Evolutionary conservation across 2,113 vertebrate species (phyloP).

Genomic region (Scomber colias): DNA sequence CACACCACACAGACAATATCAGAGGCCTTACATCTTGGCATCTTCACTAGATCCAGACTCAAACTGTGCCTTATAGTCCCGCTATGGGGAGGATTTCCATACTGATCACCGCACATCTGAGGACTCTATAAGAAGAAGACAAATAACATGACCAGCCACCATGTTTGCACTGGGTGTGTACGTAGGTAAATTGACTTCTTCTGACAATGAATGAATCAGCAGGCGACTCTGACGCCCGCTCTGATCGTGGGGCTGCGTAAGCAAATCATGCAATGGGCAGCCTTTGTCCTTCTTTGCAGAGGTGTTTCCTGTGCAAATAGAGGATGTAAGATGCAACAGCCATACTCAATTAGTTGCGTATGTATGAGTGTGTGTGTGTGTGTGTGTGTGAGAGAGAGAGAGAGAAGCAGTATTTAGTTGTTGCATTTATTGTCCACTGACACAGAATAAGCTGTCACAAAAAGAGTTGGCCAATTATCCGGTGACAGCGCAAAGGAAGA

Average conservation of each 20-base stretch:
- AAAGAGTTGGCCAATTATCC: constrained; percentile 6
- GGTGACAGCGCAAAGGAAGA: constrained; percentile 18
- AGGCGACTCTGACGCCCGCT: neutral
- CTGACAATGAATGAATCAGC: constrained; percentile 37
- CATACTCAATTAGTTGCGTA: constrained; percentile 13
- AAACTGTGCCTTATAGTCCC: neutral
- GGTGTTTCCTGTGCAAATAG: constrained; percentile 68
- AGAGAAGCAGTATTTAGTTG: constrained; percentile 1
- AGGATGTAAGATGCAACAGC: constrained; percentile 51
- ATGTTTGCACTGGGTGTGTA: constrained; percentile 42
- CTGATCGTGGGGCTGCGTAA: constrained; percentile 13
- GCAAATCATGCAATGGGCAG: constrained; percentile 29
- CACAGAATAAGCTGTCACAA: constrained; percentile 40
- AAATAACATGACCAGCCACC: neutral
- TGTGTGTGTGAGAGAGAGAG: constrained; percentile 1
- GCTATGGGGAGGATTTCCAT: neutral
- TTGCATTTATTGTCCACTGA: constrained; percentile 38
- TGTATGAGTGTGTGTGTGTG: constrained; percentile 23
- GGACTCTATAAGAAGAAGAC: constrained; percentile 11
- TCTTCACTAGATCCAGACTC: constrained; percentile 4
- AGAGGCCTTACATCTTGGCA: neutral
- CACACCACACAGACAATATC: neutral
- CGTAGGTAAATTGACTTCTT: neutral
- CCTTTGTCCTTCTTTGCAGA: constrained; percentile 54
- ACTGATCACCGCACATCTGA: constrained; percentile 16